Base-by-base conservation (phyloP, 1,140 invertebrate genomes). In the Bombus ignitus region DNA sequence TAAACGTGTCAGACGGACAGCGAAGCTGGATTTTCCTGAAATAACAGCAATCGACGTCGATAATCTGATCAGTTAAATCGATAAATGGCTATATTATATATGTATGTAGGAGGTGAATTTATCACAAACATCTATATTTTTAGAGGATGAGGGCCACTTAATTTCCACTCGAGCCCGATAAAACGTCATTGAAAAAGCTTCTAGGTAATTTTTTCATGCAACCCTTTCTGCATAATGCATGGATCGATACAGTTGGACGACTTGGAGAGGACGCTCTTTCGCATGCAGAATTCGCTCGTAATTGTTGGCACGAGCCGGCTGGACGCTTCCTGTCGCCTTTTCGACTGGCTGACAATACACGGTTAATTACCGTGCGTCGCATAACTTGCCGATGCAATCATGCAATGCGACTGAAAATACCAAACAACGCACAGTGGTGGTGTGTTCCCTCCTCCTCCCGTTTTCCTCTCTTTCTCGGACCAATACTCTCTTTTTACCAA, bases 331-430 rank as follows among this genome's bases (percentile, higher is more conserved):
- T 62, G 53, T 42, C 42, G 75, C 75, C 39, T 77, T 77, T 65
- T 62, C 75, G 28, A 39, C 37, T 28, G 18, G 37, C 18, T 37
- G 57, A 77, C 75, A 62, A 77, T 77, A 57, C 37, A 62, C 57
- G 28, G 75, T 77, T 77, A 77, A 77, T 77, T 77, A 77, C 15
- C 28, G 37, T 25, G 57, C 37, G 37, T 62, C 75, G 75, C 75
- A 77, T 77, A 77, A 77, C 57, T 65, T 65, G 12, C 5, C 13
- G 53, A 53, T 76, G 74, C 57, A 77, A 62, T 77, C 37, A 77
- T 77, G 37, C 57, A 62, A 6, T 28, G 9, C n/a, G n/a, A 39
- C 18, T 75, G 44, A 74, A 74, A 35, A 74, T 35, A 35, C n/a
- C 72, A 35, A 70, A 39, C 32, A 35, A 18, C 32, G 47, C 32